Base-by-base conservation (phyloP, 2,797 vertebrate species). In the Dromococcyx pavoninus region DNA sequence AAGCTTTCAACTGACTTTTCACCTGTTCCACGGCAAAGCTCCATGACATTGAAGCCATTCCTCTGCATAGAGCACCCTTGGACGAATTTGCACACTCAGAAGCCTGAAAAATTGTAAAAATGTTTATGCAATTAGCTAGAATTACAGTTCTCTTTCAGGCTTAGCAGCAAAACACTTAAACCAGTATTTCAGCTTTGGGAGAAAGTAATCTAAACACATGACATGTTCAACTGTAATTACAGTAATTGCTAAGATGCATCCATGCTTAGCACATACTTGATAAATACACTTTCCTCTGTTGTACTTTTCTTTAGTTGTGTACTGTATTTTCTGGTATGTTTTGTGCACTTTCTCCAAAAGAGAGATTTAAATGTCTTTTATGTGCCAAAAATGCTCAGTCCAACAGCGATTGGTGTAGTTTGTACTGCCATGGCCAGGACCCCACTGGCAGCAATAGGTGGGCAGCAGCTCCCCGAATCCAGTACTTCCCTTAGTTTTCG, bases 271-370 rank as follows among this genome's bases (percentile, higher is more conserved):
- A 81, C 44, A 30, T n/a, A 27, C 37, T 39, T 76, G 48, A 61
- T 86, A 88, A 96, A 94, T 67, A 84, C 44, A 35, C 22, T 75
- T 64, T 64, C n/a, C 32, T 65, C 58, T 90, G 30, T 33, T 93
- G 41, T 83, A 78, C 53, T 65, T 79, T 84, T 76, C 12, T 18
- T 85, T 85, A 33, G n/a, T 65, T 79, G 37, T 43, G 64, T 93
- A 44, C 54, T 6, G 0, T 60, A 22, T 80, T 72, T 91, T 86
- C 87, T 84, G 30, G 32, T 75, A 37, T 37, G 11, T 3, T 23
- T 16, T 9, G 6, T 37, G 11, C 43, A 23, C 13, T 65, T 78
- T 61, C 48, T 72, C 17, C 24, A 12, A 30, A 69, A 65, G 8
- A 39, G 21, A 9, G 13, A 0, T 65, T 83, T 71, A 43, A 67